phyloP scores from a whole-genome alignment of 2,113 vertebrate genomes.

The Notiomystis cincta region DNA sequence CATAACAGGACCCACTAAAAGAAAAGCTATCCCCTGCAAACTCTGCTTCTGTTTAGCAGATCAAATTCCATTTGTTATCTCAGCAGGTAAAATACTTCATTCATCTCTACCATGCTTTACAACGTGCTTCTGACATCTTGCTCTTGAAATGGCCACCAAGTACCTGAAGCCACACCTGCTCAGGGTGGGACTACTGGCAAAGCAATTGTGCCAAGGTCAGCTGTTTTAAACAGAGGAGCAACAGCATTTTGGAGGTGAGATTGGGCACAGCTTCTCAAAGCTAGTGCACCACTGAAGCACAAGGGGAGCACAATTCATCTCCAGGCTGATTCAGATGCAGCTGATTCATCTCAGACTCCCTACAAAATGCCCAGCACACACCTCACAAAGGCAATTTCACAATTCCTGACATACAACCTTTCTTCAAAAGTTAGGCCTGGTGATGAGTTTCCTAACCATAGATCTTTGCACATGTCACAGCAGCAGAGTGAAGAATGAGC shows the following conservation, averaged over 20 bases:
- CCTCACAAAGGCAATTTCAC: background rate
- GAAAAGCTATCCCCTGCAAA: background rate
- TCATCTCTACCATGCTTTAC: background rate
- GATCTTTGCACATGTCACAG: background rate
- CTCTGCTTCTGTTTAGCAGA: background rate
- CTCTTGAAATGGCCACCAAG: background rate
- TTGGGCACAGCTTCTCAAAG: background rate
- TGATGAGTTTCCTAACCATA: background rate
- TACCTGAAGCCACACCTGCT: background rate
- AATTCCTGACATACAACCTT: no score
- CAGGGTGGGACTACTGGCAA: background rate
- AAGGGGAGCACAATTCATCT: accelerated
- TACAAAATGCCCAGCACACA: accelerated
- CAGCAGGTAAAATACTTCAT: background rate
- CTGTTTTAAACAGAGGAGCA: background rate
- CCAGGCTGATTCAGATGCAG: background rate
- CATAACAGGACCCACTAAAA: background rate
- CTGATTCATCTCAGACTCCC: background rate
- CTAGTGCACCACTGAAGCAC: background rate
- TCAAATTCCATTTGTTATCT: background rate
- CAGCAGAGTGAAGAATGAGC: background rate
- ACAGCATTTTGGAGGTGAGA: background rate
- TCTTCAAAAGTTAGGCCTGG: background rate
- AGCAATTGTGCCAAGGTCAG: background rate
- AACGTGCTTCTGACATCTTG: background rate